Evolutionary conservation across 2,888 invertebrate species (phyloP), one percentile per base, ranked within the genome.

Genomic region (Coremacera marginata): DNA sequence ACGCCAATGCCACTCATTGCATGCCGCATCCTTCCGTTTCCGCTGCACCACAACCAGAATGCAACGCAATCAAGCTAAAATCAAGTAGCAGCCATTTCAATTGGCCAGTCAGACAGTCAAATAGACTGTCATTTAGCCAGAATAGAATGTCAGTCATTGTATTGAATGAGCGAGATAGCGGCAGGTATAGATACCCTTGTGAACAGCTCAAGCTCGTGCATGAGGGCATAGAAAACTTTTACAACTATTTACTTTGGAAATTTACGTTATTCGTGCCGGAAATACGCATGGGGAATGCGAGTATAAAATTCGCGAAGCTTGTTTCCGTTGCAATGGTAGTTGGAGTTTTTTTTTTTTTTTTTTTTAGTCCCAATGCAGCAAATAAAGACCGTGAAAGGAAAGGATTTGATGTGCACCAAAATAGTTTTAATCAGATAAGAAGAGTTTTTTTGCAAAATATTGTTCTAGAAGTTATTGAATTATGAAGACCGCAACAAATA

Each of bases 251-350:
- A 44, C 52, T 55, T 52, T 27, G 9, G 52, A 31, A 74, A 37
- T 67, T 63, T 63, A 65, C 19, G 34, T 55, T 67, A 67, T 37
- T 52, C 65, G 57, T 74, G 74, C 34, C 73, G 62, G 63, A 73
- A 73, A 73, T 73, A 73, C 73, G 62, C 73, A 55, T 63, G 73
- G 73, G 73, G 63, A 51, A 51, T 73, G 49, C 37, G 63, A 37
- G 22, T 71, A 60, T 63, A 37, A 11, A n/a, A n/a, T 63, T 31
- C 31, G 25, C 27, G 62, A 11, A 27, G n/a, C 55, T 62, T 25
- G 22, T 31, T 25, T 16, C 16, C 22, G 62, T 25, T 25, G 1
- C 27, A 25, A 16, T 25, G 62, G 62, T 11, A 60, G 11, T 52
- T 7, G 55, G 19, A 51, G 51, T 3, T 5, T 14, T 3, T 14